Evolutionary conservation across 1,140 invertebrate genomes (phyloP), one percentile per base, ranked within the genome.

Genomic region (Caenorhabditis brenneri): DNA sequence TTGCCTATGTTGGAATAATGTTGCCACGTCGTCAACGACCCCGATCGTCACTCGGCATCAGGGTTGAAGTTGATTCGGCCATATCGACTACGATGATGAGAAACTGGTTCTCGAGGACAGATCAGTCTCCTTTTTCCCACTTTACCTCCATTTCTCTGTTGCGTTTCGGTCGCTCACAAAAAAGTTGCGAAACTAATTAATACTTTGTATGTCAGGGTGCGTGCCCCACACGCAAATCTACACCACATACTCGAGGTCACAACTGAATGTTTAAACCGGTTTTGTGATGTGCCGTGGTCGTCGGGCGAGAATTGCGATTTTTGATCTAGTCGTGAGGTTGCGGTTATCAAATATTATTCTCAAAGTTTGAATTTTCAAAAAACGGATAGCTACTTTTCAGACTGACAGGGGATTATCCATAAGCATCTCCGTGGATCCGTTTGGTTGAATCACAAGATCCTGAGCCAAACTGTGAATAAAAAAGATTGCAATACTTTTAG

Each of bases 151-250:
- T 42, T 42, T 42, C 12, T 42, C 39, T 42, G 39, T 42, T 42
- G 16, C 31, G 15, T 36, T 24, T 24, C 58, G 29, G 58, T 65
- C 31, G 58, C 33, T 19, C 65, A 10, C 22, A 42, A 74, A 74
- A 74, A 74, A 74, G 65, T 74, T 74, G 65, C 65, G 65, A 74
- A 74, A 74, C 36, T 74, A 74, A 74, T 74, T 74, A 74, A 74
- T 74, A 74, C 65, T 74, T 33, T 74, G 65, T 42, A 24, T 74
- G 65, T 74, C 65, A 74, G 65, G n/a, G 15, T 29, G 36, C n/a
- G n/a, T 22, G 36, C 10, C n/a, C 36, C 36, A 33, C 27, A 12
- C n/a, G 22, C 36, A 39, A 24, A 16, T n/a, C 12, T 36, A 74
- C 65, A 42, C 65, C 19, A 15, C 15, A 74, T 46, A 42, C 65